These are phyloP conservation scores for Erynnis tages DNA, from an alignment of 2,888 invertebrate genomes.

Conservation along the genomic window DNA sequence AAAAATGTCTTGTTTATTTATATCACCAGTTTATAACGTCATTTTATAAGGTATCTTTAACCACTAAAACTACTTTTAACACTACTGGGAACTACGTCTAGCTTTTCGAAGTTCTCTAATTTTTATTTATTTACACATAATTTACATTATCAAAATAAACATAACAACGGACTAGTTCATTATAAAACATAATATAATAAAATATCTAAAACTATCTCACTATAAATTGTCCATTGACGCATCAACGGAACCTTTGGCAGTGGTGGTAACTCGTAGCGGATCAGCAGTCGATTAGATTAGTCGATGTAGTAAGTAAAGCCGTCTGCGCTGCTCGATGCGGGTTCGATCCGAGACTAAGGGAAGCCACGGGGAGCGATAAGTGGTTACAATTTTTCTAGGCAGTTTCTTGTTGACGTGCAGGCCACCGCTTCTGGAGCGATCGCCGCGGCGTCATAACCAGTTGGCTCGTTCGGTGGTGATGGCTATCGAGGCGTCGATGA, in stretches of 20 bases:
- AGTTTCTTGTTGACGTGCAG: constrained; percentile 46
- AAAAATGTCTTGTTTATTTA: constrained; percentile 17
- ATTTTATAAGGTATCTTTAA: constrained; percentile 3
- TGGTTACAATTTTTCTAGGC: constrained; percentile 4
- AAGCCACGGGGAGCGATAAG: constrained; percentile 49
- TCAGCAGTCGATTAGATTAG: constrained; percentile 43
- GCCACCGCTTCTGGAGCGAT: constrained; percentile 56
- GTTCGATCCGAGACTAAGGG: constrained; percentile 33
- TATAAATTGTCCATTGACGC: constrained; percentile 44
- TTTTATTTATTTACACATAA: constrained; percentile 29
- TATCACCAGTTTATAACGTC: constrained; percentile 9
- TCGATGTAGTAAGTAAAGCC: constrained; percentile 44
- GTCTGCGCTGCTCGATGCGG: constrained; percentile 31
- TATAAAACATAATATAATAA: constrained; percentile 48
- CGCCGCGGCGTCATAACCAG: constrained; percentile 65
- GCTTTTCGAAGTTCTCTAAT: not conserved
- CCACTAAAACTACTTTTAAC: not conserved
- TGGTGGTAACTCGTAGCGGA: constrained; percentile 40
- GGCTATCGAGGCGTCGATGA: constrained; percentile 84
- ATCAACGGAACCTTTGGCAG: constrained; percentile 47
- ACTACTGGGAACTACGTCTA: constrained; percentile 1
- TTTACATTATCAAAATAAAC: constrained; percentile 39
- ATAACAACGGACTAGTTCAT: constrained; percentile 60
- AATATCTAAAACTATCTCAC: constrained; percentile 58
- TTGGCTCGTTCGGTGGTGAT: constrained; percentile 66